phyloP scores from a whole-genome alignment of 2,113 vertebrate genomes.

The Tragelaphus strepsiceros region DNA sequence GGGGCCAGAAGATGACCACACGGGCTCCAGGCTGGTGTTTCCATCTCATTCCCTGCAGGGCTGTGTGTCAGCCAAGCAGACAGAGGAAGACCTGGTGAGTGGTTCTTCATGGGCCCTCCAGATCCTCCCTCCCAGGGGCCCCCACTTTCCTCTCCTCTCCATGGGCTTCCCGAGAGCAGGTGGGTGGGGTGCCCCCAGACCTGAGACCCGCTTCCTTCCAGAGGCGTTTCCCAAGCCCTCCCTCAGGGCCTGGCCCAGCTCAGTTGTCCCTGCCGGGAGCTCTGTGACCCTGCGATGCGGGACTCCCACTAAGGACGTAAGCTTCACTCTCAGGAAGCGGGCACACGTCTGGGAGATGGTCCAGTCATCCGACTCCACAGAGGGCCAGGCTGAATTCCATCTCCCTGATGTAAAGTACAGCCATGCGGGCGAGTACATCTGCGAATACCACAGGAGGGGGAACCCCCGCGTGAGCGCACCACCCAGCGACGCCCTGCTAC shows the following conservation, averaged over 20 bases:
- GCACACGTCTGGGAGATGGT: neutral
- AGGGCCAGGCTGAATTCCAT: neutral
- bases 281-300: neutral
- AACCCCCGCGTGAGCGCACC: neutral
- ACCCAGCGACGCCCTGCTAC: neutral
- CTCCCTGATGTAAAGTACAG: neutral
- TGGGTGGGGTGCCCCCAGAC: neutral
- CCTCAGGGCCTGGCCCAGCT: neutral
- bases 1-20: neutral
- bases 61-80: neutral
- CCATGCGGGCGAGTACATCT: neutral
- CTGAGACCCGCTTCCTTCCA: neutral
- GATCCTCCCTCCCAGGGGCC: neutral
- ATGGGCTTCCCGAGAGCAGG: neutral
- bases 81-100: neutral
- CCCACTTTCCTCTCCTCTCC: neutral
- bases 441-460: neutral
- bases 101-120: neutral
- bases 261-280: neutral
- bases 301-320: neutral
- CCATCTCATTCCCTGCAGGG: neutral
- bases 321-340: neutral
- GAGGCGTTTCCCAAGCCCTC: neutral
- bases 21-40: neutral
- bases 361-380: neutral